Percentiles rank a stretch among this genome's conserved stretches.
These are phyloP conservation scores for Cephalopholis sonnerati DNA, from an alignment of 2,113 vertebrate species.

Conservation along the genomic window DNA sequence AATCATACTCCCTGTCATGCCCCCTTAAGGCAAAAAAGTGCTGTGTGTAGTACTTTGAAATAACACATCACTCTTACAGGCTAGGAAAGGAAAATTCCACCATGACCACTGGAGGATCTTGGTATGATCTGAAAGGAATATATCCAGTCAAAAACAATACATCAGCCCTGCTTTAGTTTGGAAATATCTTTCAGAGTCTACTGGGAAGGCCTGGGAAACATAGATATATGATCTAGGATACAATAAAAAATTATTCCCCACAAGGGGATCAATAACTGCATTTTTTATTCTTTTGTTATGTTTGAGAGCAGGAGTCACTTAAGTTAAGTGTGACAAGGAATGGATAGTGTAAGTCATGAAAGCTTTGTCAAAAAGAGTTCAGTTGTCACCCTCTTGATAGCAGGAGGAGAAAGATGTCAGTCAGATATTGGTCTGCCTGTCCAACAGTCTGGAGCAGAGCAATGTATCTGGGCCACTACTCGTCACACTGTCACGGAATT, in stretches of 20 bases:
- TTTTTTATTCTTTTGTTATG: not conserved
- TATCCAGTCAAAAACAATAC: slow-evolving; percentile 5
- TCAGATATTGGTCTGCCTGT: not conserved
- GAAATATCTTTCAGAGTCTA: not conserved
- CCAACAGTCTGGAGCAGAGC: not conserved
- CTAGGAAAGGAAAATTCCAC: not conserved
- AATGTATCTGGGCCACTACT: too few relatives aligned
- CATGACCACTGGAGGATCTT: slow-evolving; percentile 20
- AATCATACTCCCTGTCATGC: slow-evolving; percentile 18
- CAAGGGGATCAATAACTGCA: slow-evolving; percentile 5
- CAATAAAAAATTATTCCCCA: not conserved
- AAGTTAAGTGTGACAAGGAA: not conserved
- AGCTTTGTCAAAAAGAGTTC: not conserved
- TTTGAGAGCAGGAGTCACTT: not conserved
- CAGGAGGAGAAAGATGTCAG: not conserved
- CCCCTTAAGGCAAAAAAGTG: slow-evolving; percentile 24
- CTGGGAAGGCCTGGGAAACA: not conserved
- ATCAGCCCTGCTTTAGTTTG: not conserved
- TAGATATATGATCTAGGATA: slow-evolving; percentile 13
- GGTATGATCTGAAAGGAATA: slow-evolving; percentile 4
- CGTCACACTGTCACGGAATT: not conserved
- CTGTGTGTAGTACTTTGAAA: slow-evolving; percentile 31
- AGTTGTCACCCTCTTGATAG: not conserved
- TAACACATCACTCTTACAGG: slow-evolving; percentile 12
- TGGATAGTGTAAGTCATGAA: not conserved